Percentiles rank a stretch among this genome's conserved stretches.
Conservation (phyloP, 2,797 vertebrate genomes). For the Sebastes iracundus region DNA sequence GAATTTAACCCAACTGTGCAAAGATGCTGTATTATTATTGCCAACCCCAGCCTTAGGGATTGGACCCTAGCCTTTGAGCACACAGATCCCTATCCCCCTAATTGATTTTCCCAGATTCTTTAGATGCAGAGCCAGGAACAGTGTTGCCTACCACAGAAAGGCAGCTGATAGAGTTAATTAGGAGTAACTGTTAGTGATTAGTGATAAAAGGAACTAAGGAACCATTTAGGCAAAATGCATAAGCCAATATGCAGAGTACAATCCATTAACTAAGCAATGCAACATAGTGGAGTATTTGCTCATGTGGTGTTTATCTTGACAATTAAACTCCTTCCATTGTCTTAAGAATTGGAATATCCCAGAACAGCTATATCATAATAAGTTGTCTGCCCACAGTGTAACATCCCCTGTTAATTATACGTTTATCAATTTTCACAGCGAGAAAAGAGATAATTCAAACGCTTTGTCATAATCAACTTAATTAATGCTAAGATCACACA, state of each 20-base stretch:
- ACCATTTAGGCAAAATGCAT: slow-evolving; percentile 41
- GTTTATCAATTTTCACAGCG: slow-evolving; percentile 8
- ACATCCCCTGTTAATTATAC: slow-evolving; percentile 27
- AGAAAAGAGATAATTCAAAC: neutral
- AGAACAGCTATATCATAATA: slow-evolving; percentile 1
- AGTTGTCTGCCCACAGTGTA: neutral
- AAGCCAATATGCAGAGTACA: slow-evolving; percentile 35
- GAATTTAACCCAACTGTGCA: slow-evolving; percentile 20
- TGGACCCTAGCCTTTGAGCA: slow-evolving; percentile 50
- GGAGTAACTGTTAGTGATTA: slow-evolving; percentile 64
- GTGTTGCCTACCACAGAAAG: slow-evolving; percentile 16
- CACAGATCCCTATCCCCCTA: slow-evolving; percentile 51
- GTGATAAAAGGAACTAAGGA: slow-evolving; percentile 51
- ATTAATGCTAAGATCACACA: slow-evolving; percentile 32
- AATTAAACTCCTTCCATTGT: slow-evolving; percentile 40
- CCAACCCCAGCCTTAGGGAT: slow-evolving; percentile 26
- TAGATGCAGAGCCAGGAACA: slow-evolving; percentile 47
- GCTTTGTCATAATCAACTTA: slow-evolving; percentile 19
- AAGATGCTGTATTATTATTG: slow-evolving; percentile 23
- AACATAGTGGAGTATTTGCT: slow-evolving; percentile 12
- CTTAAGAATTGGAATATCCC: slow-evolving; percentile 21
- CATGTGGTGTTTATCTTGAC: slow-evolving; percentile 38
- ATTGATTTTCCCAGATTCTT: slow-evolving; percentile 59
- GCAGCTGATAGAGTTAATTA: slow-evolving; percentile 65
- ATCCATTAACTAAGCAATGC: slow-evolving; percentile 29